A percentile compares a stretch with the other conserved stretches of the same genome.
Conservation (phyloP, 1,140 invertebrate species). For the Ganaspis sp. region DNA sequence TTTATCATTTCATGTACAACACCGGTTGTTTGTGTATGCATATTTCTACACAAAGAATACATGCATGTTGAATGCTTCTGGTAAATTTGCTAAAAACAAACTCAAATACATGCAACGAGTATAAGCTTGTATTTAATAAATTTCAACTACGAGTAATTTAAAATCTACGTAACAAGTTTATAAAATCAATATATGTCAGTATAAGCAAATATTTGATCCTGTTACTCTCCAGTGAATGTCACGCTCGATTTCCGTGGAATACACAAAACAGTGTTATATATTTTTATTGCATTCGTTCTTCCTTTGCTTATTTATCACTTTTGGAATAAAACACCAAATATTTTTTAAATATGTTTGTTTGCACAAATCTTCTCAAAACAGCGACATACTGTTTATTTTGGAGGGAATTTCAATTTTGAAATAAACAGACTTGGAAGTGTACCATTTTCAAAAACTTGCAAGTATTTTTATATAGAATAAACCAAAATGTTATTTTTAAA, state of each 20-base stretch:
- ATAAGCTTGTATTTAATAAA: background rate
- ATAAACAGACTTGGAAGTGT: too few relatives aligned
- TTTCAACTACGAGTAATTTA: background rate
- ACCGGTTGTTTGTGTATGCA: background rate
- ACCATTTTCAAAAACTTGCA: too few relatives aligned
- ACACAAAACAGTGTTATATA: background rate
- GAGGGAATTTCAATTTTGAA: too few relatives aligned
- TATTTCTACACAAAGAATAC: background rate
- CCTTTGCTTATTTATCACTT: background rate
- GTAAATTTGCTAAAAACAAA: background rate
- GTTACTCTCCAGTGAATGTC: background rate
- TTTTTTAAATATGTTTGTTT: background rate
- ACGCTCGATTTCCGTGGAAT: background rate
- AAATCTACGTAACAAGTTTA: background rate
- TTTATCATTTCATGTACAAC: conserved; percentile 1
- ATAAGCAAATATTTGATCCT: background rate
- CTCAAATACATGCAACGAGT: background rate
- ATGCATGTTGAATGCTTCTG: background rate
- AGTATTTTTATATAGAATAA: too few relatives aligned
- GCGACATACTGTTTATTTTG: too few relatives aligned
- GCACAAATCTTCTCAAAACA: background rate
- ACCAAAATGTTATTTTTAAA: too few relatives aligned
- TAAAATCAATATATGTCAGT: background rate
- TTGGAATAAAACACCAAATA: too few relatives aligned
- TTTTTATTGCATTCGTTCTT: background rate